A percentile compares a stretch with the other conserved stretches of the same genome.
Conservation (phyloP, 2,797 vertebrate species). For the Cuculus canorus region DNA sequence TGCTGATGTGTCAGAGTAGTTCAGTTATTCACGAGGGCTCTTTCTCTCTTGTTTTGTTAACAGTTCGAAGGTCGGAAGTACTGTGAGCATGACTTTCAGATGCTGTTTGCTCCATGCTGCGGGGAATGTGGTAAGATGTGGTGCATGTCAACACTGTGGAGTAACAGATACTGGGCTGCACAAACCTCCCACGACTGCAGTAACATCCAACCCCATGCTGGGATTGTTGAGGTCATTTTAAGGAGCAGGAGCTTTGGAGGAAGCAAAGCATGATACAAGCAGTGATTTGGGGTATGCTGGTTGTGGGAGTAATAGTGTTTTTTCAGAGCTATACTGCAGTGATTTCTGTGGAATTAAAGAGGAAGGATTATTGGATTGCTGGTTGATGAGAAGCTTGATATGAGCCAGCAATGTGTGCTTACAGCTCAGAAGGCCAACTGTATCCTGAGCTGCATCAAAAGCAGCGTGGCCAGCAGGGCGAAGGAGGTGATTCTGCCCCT, state of each 20-base stretch:
- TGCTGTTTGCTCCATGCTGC: conserved; percentile 82
- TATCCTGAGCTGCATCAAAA: no score
- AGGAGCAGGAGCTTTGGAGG: background rate
- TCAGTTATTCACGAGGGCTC: background rate
- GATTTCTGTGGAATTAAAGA: background rate
- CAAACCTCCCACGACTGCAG: background rate
- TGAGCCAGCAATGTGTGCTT: no score
- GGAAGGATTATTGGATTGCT: no score
- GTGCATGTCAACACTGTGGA: background rate
- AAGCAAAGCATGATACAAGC: background rate
- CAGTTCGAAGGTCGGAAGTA: conserved; percentile 83
- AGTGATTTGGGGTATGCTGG: background rate
- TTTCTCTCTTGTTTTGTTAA: conserved; percentile 4
- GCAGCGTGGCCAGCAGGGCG: no score
- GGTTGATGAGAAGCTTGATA: no score
- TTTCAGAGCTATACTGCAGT: background rate
- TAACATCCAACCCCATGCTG: background rate
- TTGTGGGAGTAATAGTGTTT: background rate
- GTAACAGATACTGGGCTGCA: background rate
- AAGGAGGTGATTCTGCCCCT: no score
- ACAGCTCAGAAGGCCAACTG: no score
- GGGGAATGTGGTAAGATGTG: conserved; percentile 77
- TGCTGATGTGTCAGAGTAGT: background rate
- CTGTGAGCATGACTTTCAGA: conserved; percentile 82
- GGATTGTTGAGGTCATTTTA: background rate